Evolutionary conservation across 1,140 invertebrate species (phyloP).

Genomic region (Ridgeia piscesae): DNA sequence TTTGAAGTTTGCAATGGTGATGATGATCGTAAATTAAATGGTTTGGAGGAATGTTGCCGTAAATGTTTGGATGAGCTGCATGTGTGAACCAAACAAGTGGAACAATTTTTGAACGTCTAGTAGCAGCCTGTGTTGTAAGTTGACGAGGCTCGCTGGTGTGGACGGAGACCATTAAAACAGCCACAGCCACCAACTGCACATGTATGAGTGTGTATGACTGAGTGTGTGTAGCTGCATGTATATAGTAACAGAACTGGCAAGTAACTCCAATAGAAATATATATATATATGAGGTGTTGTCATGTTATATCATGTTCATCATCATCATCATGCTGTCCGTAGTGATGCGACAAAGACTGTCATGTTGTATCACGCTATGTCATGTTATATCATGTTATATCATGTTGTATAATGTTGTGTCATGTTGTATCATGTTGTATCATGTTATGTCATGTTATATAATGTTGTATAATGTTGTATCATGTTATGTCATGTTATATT

Average conservation of each 20-base stretch:
- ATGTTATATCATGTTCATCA: neutral
- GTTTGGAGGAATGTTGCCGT: neutral
- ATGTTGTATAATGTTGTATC: neutral
- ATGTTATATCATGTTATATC: neutral
- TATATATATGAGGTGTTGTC: neutral
- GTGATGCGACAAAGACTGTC: no score
- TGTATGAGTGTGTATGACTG: neutral
- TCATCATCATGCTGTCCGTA: no score
- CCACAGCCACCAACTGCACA: neutral
- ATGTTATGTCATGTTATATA: neutral
- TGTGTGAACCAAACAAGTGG: neutral
- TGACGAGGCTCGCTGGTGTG: neutral
- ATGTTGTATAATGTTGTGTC: neutral
- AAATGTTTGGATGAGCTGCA: neutral
- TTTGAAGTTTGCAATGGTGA: neutral
- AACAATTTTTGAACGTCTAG: neutral
- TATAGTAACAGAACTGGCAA: neutral
- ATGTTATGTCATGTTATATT: neutral
- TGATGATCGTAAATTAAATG: neutral
- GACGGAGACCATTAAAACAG: no score
- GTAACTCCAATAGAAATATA: neutral
- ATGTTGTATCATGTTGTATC: neutral
- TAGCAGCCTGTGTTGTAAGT: neutral
- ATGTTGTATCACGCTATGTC: no score
- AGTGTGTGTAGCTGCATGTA: neutral